A percentile compares a stretch with the other conserved stretches of the same genome.
Conservation (phyloP, 2,113 vertebrate genomes). For the Morone chrysops region DNA sequence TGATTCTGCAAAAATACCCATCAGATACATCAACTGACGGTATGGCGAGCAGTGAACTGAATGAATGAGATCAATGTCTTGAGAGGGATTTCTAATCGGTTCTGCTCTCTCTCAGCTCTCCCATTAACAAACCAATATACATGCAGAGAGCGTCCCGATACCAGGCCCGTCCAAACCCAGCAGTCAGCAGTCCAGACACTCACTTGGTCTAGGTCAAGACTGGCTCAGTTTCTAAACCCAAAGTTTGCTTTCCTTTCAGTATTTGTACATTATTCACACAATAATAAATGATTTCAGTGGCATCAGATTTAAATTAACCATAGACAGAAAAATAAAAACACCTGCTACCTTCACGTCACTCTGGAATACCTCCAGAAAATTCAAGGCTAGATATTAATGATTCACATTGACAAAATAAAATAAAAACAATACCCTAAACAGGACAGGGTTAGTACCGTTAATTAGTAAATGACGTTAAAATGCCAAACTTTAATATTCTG, state of each 20-base stretch:
- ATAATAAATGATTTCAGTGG: conserved; percentile 82
- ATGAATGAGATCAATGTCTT: conserved; percentile 49
- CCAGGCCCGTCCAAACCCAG: conserved; percentile 53
- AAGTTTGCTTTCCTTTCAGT: conserved; percentile 73
- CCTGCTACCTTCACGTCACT: conserved; percentile 84
- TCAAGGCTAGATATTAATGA: conserved; percentile 47
- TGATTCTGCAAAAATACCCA: conserved; percentile 70
- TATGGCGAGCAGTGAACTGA: conserved; percentile 52
- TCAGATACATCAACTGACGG: conserved; percentile 63
- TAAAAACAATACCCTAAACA: conserved; percentile 33
- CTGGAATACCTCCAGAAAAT: conserved; percentile 47
- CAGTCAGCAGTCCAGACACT: conserved; percentile 61
- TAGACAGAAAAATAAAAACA: conserved; percentile 73
- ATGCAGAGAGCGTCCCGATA: conserved; percentile 74
- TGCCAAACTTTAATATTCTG: conserved; percentile 26
- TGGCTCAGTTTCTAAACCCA: conserved; percentile 80
- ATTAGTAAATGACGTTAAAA: conserved; percentile 44
- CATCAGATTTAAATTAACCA: conserved; percentile 82
- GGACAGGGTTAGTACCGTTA: conserved; percentile 74
- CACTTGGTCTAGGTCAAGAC: conserved; percentile 69
- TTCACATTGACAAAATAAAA: conserved; percentile 64
- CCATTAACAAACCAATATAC: conserved; percentile 79
- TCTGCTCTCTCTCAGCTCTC: conserved; percentile 60
- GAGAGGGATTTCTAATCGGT: conserved; percentile 55
- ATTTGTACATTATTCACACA: conserved; percentile 88